A percentile compares a stretch with the other conserved stretches of the same genome.
Evolutionary conservation across 2,797 vertebrate genomes (phyloP).

Genomic region (Loriculus beryllinus): DNA sequence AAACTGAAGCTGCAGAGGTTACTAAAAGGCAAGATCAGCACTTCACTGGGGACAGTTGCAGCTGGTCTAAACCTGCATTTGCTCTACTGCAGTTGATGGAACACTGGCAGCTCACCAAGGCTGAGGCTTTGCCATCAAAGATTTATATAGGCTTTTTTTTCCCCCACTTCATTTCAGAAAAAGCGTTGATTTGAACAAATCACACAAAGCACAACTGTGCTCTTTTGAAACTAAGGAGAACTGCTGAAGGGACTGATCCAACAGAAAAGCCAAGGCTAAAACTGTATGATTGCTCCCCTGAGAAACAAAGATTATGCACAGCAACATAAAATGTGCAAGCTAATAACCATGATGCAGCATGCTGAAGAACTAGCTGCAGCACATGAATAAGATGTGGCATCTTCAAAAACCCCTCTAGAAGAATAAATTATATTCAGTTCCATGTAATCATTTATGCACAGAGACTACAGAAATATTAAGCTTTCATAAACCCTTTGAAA

Average conservation of each 20-base stretch:
- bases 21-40: background rate
- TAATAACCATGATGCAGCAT: background rate
- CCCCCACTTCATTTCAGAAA: background rate
- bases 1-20: background rate
- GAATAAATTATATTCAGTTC: background rate
- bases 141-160: background rate
- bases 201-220: background rate
- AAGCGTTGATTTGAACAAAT: background rate
- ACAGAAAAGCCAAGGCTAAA: background rate
- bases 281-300: background rate
- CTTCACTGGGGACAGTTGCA: background rate
- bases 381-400: background rate
- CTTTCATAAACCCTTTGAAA: background rate
- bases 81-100: rapidly evolving
- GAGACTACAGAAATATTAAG: background rate
- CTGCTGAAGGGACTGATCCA: background rate
- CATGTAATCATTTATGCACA: background rate
- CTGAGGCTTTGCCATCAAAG: background rate
- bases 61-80: background rate
- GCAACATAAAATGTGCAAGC: background rate
- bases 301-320: background rate
- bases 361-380: background rate
- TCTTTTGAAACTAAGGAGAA: background rate
- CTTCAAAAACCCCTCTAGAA: background rate
- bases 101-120: background rate